Evolutionary conservation across 1,140 invertebrate species (phyloP).

Genomic region (Argopecten irradians): DNA sequence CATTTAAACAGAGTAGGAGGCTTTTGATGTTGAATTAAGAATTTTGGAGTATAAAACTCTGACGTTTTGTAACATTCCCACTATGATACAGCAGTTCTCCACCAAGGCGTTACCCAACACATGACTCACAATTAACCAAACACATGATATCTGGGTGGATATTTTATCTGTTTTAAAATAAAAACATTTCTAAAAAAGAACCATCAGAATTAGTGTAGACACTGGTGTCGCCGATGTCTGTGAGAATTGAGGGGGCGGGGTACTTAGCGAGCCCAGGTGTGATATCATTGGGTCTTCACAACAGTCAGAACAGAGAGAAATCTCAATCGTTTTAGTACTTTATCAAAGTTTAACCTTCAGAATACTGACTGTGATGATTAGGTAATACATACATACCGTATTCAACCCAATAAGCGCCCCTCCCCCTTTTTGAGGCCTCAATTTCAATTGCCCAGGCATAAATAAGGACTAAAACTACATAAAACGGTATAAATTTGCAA

Average conservation of each 20-base stretch:
- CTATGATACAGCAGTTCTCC: not conserved
- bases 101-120: not conserved
- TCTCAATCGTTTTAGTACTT: too few species aligned
- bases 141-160: not conserved
- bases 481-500: too few species aligned
- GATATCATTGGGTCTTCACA: too few species aligned
- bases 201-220: not conserved
- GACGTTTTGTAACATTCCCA: not conserved
- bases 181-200: not conserved
- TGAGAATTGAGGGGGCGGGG: not conserved
- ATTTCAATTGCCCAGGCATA: too few species aligned
- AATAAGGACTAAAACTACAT: too few species aligned
- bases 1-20: conserved; percentile 22
- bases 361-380: too few species aligned
- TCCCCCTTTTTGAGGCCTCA: too few species aligned
- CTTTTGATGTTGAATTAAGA: not conserved
- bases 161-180: not conserved
- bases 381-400: too few species aligned
- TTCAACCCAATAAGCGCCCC: too few species aligned
- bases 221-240: not conserved
- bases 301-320: too few species aligned
- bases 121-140: not conserved
- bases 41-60: not conserved
- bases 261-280: too few species aligned
- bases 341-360: too few species aligned